Base-by-base conservation (phyloP, 53 echinoderm and acorn worm genomes). In the Hippasteria phrygiana region DNA sequence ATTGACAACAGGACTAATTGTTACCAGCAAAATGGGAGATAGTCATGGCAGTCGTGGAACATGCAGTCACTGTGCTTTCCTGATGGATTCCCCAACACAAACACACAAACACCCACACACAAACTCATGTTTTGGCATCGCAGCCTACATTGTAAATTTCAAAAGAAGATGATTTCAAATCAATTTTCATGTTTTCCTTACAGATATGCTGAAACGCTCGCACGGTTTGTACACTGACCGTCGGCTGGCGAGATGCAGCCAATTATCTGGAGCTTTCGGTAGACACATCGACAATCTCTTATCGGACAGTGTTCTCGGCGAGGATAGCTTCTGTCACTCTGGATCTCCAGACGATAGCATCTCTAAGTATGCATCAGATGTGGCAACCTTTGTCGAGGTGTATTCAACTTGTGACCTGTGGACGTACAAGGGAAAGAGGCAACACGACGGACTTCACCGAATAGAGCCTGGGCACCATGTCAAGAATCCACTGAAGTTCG, bases 361-460 rank as follows among this genome's bases (percentile, higher is more conserved):
- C 46, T 12, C 27, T 29, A 43, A 45, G 42, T 74, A 45, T 14
- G n/a, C 24, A 36, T 47, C 74, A 22, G 74, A 74, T 45, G 74
- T 74, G 13, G 28, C 74, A 27, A 74, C 43, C 32, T 74, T 74
- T 31, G 74, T 74, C 8, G 1, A 47, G 13, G 74, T 24, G 24
- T 74, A 74, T 28, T 12, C 16, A 26, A 12, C 48, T 16, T 74
- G 47, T 29, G 24, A 74, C 47, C 47, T 74, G 43, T 74, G 74
- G 74, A 74, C 45, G 22, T 74, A 47, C 74, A 46, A 74, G 20
- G 48, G 48, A 36, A 45, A 0, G 64, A 74, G 74, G 45, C 74
- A 74, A 43, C 48, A 74, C 74, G 3, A 5, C 28, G 74, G 74
- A 46, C 2, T 74, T 45, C 24, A 43, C 45, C 24, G 22, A 5